phyloP scores from a whole-genome alignment of 1,140 invertebrate genomes.

The Patella vulgata region DNA sequence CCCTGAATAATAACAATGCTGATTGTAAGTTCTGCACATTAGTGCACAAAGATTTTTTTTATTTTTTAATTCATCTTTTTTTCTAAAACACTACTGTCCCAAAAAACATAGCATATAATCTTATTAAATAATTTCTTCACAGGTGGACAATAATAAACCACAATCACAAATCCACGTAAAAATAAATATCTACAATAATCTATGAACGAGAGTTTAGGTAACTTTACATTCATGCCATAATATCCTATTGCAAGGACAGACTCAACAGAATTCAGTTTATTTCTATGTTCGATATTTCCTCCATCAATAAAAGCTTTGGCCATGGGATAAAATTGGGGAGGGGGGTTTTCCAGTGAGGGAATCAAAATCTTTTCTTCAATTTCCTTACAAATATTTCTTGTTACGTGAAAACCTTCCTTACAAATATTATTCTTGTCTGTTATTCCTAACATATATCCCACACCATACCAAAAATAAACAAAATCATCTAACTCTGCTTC shows the following conservation, averaged over 20 bases:
- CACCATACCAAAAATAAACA: slow-evolving; percentile 84
- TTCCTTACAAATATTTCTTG: slow-evolving; percentile 58
- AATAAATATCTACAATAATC: slow-evolving; percentile 11
- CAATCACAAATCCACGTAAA: too few relatives aligned
- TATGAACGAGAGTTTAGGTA: background rate
- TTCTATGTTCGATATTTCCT: slow-evolving; percentile 4
- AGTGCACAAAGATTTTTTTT: too few relatives aligned
- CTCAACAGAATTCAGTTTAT: slow-evolving; percentile 8
- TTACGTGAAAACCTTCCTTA: slow-evolving; percentile 64
- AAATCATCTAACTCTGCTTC: slow-evolving; percentile 77
- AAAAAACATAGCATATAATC: too few relatives aligned
- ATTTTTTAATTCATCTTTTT: too few relatives aligned
- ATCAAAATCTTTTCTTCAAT: slow-evolving; percentile 37
- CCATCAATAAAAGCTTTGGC: slow-evolving; percentile 36
- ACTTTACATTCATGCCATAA: background rate
- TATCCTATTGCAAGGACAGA: background rate
- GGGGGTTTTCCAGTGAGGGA: slow-evolving; percentile 34
- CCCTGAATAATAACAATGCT: too few relatives aligned
- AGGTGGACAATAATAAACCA: too few relatives aligned
- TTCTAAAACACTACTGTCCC: too few relatives aligned
- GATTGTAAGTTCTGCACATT: too few relatives aligned
- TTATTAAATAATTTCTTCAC: too few relatives aligned
- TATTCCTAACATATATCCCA: slow-evolving; percentile 83
- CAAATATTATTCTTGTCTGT: slow-evolving; percentile 79
- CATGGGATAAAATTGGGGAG: slow-evolving; percentile 36